Base-by-base conservation (phyloP, 2,888 invertebrate species). In the Creontiades dilutus region DNA sequence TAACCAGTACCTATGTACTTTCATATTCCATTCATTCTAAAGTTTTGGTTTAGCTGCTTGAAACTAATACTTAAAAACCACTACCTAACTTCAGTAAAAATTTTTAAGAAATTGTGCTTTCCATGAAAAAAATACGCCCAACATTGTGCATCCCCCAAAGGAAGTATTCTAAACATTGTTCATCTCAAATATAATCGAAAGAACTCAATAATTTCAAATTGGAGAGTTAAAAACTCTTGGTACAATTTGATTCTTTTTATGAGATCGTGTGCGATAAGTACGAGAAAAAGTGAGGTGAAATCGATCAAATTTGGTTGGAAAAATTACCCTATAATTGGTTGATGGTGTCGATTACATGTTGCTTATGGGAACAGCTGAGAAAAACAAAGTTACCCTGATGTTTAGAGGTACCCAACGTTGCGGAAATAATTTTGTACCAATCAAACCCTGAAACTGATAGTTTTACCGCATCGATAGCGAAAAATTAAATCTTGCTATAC, bases 401-500 rank as follows among this genome's bases (percentile, higher is more conserved):
- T 16, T 78, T 47, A 11, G 27, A 48, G 78, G 5, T 0, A 2
- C 48, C 78, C 55, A 9, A 87, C 48, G 28, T 87, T 78, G 27
- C 78, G 78, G 1, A 52, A 27, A 55, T 87, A 87, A 14, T 78
- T 87, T 19, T 87, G 48, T n/a, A 48, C 78, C n/a, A 78, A 7
- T 37, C 37, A 7, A 37, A 37, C 37, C 37, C 37, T 37, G 37
- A 37, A 37, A 37, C 37, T 37, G 7, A 37, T 37, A 7, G 37
- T 37, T 37, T 7, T 7, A 7, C 7, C 37, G 37, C 7, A 37
- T 37, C 37, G 37, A 7, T 2, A 2, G 37, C 37, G 37, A 37
- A 37, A 37, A 37, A 4, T 37, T 37, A 7, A 37, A 37, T 37
- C 37, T 37, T 2, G 37, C 7, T 37, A 37, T 7, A 37, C 7